A percentile compares a stretch with the other conserved stretches of the same genome.
These are phyloP conservation scores for Xerus inauris DNA, from an alignment of 2,113 vertebrate species.

Conservation along the genomic window DNA sequence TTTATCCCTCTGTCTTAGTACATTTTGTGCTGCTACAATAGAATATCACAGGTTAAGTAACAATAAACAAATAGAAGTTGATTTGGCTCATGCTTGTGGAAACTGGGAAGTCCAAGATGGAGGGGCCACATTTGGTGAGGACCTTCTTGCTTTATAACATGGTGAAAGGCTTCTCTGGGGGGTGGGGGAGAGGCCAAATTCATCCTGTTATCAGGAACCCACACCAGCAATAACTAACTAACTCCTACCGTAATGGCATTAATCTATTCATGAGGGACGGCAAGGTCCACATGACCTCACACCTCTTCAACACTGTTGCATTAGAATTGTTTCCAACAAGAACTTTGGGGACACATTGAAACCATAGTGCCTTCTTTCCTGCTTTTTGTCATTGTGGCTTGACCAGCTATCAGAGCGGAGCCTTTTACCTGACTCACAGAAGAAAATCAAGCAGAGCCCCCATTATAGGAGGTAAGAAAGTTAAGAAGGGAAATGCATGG, in stretches of 20 bases:
- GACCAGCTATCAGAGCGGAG: background rate
- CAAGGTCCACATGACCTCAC: no score
- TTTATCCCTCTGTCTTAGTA: background rate
- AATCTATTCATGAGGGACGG: background rate
- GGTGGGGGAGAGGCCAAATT: background rate
- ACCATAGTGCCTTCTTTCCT: background rate
- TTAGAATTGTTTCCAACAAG: background rate
- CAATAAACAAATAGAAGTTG: background rate
- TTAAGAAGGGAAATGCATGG: background rate
- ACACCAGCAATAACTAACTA: background rate
- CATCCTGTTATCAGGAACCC: background rate
- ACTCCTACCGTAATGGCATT: background rate
- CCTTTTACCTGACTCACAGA: background rate
- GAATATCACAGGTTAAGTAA: background rate
- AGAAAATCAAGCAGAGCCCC: background rate
- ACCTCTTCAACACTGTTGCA: background rate
- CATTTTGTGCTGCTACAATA: background rate
- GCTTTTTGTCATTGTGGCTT: slow-evolving; percentile 32
- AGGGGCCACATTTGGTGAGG: background rate
- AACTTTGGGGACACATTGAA: no score
- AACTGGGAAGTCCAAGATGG: background rate
- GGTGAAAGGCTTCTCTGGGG: background rate
- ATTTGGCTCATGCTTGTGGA: background rate
- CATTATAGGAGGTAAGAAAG: background rate
- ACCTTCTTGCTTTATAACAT: background rate